Conservation (phyloP, 1,140 invertebrate genomes). For the Bombus impatiens region DNA sequence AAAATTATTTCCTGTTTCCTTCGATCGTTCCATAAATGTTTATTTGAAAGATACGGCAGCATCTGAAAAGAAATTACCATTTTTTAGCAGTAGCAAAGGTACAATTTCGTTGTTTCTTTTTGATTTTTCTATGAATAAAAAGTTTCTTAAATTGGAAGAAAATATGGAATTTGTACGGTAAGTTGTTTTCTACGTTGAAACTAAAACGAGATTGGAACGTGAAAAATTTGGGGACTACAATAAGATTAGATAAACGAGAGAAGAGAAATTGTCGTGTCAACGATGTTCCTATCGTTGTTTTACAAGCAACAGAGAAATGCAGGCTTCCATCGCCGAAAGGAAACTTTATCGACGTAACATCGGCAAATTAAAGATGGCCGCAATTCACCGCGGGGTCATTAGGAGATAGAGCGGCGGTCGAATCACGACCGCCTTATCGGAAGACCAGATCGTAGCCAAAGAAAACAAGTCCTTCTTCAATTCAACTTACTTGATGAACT, state of each 20-base stretch:
- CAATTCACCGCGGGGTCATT: conserved; percentile 66
- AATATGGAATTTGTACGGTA: too few species aligned
- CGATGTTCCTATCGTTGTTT: background rate
- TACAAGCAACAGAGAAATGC: background rate
- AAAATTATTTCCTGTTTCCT: too few species aligned
- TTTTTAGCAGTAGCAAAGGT: too few species aligned
- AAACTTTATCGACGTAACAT: conserved; percentile 79
- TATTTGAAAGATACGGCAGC: too few species aligned
- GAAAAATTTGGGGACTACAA: background rate
- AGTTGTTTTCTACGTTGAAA: too few species aligned
- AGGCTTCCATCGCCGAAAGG: conserved; percentile 48
- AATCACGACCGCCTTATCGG: conserved; percentile 69
- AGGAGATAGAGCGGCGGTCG: conserved; percentile 56
- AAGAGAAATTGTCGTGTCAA: background rate
- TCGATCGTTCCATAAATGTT: too few species aligned
- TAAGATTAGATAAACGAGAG: background rate
- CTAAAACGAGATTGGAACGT: background rate
- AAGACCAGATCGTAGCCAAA: conserved; percentile 65
- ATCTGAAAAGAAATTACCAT: too few species aligned
- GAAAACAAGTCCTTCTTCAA: conserved; percentile 73
- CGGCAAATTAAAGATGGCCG: conserved; percentile 69
- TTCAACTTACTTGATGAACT: conserved; percentile 75
- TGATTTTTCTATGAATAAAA: too few species aligned
- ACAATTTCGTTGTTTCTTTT: too few species aligned
- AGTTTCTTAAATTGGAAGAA: too few species aligned